Base-by-base conservation (phyloP, 2,888 invertebrate species). In the Germaria angustata region DNA sequence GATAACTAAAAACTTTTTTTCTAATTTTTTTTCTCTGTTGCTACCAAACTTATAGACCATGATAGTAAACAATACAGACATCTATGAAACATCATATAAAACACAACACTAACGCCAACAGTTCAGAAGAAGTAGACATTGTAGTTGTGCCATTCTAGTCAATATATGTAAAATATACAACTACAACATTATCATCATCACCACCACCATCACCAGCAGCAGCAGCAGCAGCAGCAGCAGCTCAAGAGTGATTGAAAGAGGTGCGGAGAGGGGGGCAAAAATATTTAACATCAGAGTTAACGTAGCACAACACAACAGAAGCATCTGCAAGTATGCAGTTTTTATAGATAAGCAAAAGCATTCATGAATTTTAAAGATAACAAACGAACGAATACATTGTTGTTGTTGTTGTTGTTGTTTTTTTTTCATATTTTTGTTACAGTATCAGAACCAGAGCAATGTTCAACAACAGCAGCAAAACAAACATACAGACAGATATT, bases 291-390 rank as follows among this genome's bases (percentile, higher is more conserved):
- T 63, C 55, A 69, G 63, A 78, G 78, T 78, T 63, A 78, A 78
- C 68, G 68, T 22, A 44, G 61, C 17, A 53, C 28, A 59, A 80
- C 80, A 77, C 77, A 84, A 77, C 76, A 66, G 72, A 68, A 85
- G 84, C 85, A 86, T 85, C 87, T 89, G 89, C 88, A 89, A 89
- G 88, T 87, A 89, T 89, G 89, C 89, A 89, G 86, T 89, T 88
- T 87, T 86, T 84, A 78, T 85, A 89, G 89, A 89, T 89, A 89
- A 89, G 88, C 87, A 85, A 86, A 69, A 87, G 89, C 89, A 89
- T 89, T 89, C 89, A 89, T 89, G 89, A 89, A 89, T 88, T 89
- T 89, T 84, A 86, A 85, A 89, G 88, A 89, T 89, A 89, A 87
- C 75, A 71, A 73, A 82, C 59, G 69, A 68, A 80, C 69, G 61